Base-by-base conservation (phyloP, 92 coral and sea anemone species). In the Heliopora coerulea region DNA sequence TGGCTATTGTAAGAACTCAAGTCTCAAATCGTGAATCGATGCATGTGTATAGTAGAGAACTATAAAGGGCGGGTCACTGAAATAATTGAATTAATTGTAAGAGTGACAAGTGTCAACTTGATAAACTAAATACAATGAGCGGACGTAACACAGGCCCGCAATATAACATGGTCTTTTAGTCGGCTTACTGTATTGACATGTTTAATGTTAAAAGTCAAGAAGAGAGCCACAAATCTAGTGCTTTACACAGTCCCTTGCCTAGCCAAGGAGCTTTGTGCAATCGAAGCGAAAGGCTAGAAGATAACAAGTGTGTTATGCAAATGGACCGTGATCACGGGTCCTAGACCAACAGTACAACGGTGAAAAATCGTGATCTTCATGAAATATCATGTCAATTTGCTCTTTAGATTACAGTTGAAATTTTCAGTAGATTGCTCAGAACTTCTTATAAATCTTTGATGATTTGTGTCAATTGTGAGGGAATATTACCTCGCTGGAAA, bases 161-260 rank as follows among this genome's bases (percentile, higher is more conserved):
- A n/a, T n/a, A n/a, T n/a, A n/a, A n/a, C n/a, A n/a, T n/a, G n/a
- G 25, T 25, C 25, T 11, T 54, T 54, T 54, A 12, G 26, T 20
- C 35, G 32, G 30, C 10, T 58, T 58, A 58, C 63, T 58, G 27
- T 26, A 58, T 58, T 26, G 63, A 58, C 31, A 21, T 58, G 63
- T 58, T 21, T 58, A 58, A 3, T 5, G 57, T 50, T 50, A 58
- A 58, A 58, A 58, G 63, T 58, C 30, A 27, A 58, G 63, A 0
- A 27, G 31, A 3, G 32, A 58, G 32, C 10, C 63, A 18, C 27
- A 58, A 58, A 23, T 26, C 63, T 23, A 58, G 33, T 3, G 63
- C 63, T 58, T 58, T 26, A 58, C 63, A 58, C 63, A 58, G 63
- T 58, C 63, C 10, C 63, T 58, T 58, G 63, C 63, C 63, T 58